A percentile compares a stretch with the other conserved stretches of the same genome.
phyloP scores from a whole-genome alignment of 2,888 invertebrate genomes.

The Palloptera scutellata region DNA sequence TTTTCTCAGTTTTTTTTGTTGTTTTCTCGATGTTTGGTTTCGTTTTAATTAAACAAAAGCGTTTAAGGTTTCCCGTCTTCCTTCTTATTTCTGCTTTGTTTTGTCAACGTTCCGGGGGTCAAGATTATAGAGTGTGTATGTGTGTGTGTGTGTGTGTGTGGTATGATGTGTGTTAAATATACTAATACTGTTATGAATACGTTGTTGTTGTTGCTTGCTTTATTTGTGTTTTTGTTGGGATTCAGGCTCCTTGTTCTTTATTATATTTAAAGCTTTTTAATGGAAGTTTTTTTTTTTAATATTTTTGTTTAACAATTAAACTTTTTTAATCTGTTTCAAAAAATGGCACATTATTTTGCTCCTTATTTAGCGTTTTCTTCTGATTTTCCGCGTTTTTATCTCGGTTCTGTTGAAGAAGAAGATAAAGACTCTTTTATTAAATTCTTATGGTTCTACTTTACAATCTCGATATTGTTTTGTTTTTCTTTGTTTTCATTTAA shows the following conservation, averaged over 20 bases:
- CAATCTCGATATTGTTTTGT: too few species aligned
- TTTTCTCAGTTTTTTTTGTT: conserved; percentile 42
- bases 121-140: conserved; percentile 22
- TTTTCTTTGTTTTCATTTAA: too few species aligned
- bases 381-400: conserved; percentile 8
- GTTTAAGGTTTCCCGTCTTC: not conserved
- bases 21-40: conserved; percentile 10
- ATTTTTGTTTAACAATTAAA: conserved; percentile 15
- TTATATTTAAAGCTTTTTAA: conserved; percentile 32
- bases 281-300: conserved; percentile 9
- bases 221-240: conserved; percentile 14
- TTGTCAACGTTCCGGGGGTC: conserved; percentile 13
- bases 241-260: conserved; percentile 7
- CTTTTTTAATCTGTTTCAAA: conserved; percentile 25
- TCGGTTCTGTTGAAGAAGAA: not conserved
- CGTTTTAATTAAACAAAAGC: not conserved
- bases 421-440: too few species aligned
- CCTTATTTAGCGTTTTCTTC: conserved; percentile 11
- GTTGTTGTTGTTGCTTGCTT: conserved; percentile 20
- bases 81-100: conserved; percentile 31
- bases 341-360: conserved; percentile 41
- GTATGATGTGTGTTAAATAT: conserved; percentile 45
- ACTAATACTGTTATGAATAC: conserved; percentile 47
- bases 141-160: conserved; percentile 30
- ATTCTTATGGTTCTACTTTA: too few species aligned